These are phyloP conservation scores for Callaeas wilsoni DNA, from an alignment of 2,113 vertebrate species.

Conservation along the genomic window DNA sequence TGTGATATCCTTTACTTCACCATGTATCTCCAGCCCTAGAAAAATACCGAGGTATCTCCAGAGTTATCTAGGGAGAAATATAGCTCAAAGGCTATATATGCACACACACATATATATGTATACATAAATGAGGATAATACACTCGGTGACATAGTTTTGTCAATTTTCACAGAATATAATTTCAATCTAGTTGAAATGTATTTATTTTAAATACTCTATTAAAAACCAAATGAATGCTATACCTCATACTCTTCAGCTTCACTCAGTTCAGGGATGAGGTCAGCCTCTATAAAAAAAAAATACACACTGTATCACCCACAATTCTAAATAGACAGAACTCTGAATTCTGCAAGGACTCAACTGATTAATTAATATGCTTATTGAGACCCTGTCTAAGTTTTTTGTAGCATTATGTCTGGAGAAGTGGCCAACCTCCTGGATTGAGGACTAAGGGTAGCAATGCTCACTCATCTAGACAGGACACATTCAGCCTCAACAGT, in stretches of 20 bases:
- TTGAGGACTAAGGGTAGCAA: background rate
- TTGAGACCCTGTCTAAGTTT: background rate
- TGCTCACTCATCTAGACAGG: background rate
- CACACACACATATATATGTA: background rate
- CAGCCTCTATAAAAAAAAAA: conserved; percentile 77
- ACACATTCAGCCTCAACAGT: background rate
- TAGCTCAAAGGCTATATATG: background rate
- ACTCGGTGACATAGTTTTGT: background rate
- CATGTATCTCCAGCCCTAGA: background rate
- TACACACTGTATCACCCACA: conserved; percentile 37
- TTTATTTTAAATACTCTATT: background rate
- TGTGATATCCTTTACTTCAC: background rate
- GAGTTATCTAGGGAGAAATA: background rate
- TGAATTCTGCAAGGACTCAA: background rate
- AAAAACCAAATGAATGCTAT: conserved; percentile 50
- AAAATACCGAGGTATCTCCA: background rate
- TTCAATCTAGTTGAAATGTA: background rate
- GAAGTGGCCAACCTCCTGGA: background rate
- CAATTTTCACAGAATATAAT: background rate
- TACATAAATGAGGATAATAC: background rate
- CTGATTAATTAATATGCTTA: background rate
- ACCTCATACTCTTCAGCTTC: conserved; percentile 81
- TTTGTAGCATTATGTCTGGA: background rate
- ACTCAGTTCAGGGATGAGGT: conserved; percentile 73
- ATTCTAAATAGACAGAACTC: conserved; percentile 17